Evolutionary conservation across 2,113 vertebrate species (phyloP).

Genomic region (Stictonetta naevosa): DNA sequence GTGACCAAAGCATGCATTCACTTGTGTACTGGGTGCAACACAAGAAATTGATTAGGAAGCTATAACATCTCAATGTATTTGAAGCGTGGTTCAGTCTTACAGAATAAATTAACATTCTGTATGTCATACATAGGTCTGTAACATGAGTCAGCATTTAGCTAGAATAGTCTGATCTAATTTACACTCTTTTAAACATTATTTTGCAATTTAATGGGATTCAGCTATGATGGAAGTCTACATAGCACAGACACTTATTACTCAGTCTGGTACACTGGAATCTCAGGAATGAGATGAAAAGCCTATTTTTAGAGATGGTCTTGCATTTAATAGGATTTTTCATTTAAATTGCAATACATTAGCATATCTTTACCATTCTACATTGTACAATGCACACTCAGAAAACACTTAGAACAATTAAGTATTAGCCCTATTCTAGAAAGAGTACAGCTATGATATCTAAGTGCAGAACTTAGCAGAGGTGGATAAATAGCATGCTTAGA

Average conservation of each 20-base stretch:
- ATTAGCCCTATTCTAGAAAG: not conserved
- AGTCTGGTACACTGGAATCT: not conserved
- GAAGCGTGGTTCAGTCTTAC: not conserved
- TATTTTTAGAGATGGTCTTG: not conserved
- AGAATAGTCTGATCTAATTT: not conserved
- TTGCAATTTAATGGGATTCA: not conserved
- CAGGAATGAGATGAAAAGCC: not conserved
- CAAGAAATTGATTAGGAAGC: not conserved
- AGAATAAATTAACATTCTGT: not conserved
- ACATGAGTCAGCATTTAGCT: not conserved
- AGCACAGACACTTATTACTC: not conserved
- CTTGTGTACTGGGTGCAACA: not conserved
- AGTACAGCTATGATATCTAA: not conserved
- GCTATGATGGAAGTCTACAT: not conserved
- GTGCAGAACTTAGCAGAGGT: not conserved
- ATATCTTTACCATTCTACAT: not conserved
- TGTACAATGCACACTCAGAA: not conserved
- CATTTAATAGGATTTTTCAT: not conserved
- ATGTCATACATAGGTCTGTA: not conserved
- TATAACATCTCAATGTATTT: not conserved
- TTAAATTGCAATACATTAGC: not conserved
- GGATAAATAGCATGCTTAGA: not conserved
- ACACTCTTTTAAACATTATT: not conserved
- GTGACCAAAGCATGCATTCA: not conserved
- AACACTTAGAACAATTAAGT: not conserved